Evolutionary conservation across 2,113 vertebrate genomes (phyloP).

Genomic region (Clarias magur): DNA sequence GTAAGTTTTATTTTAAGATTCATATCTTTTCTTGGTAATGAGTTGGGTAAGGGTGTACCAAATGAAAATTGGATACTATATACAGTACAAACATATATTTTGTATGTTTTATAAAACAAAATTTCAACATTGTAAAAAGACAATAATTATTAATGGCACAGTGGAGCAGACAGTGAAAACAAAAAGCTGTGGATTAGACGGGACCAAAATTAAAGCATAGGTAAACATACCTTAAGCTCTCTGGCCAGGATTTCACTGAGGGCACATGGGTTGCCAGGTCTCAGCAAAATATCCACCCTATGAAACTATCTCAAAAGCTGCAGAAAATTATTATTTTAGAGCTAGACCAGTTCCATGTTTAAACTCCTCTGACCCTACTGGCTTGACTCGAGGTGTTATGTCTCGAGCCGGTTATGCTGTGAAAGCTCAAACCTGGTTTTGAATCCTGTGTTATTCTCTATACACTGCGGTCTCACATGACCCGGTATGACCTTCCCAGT

Average conservation of each 20-base stretch:
- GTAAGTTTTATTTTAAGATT: background rate
- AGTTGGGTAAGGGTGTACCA: background rate
- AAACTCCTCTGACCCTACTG: background rate
- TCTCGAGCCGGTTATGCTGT: background rate
- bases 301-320: background rate
- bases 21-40: background rate
- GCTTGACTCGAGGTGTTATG: background rate
- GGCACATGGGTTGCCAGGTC: background rate
- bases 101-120: background rate
- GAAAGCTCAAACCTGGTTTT: background rate
- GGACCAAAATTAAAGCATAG: background rate
- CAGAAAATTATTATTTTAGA: background rate
- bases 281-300: no score
- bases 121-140: background rate
- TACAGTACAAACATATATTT: no score
- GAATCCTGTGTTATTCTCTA: background rate
- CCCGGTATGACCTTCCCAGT: background rate
- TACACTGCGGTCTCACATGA: background rate
- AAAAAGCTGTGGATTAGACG: background rate
- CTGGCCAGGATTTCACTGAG: background rate
- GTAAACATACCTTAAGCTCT: background rate
- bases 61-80: background rate
- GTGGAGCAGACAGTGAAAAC: background rate
- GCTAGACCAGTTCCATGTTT: background rate
- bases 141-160: background rate